A percentile compares a stretch with the other conserved stretches of the same genome.
Conservation (phyloP, 2,113 vertebrate genomes). For the Erythrocebus patas region DNA sequence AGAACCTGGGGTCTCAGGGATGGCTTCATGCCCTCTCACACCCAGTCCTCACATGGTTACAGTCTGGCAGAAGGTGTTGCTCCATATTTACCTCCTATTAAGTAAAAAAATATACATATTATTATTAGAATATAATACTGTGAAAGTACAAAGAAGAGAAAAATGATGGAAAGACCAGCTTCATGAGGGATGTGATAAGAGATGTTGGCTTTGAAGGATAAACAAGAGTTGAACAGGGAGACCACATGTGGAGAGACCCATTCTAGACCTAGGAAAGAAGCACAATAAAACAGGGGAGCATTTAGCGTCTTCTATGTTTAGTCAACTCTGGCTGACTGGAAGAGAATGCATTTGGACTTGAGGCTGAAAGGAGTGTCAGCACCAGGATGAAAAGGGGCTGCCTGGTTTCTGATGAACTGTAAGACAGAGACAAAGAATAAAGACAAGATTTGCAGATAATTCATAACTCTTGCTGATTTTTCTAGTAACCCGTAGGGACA, state of each 20-base stretch:
- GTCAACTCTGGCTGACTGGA: not conserved
- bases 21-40: rapidly evolving
- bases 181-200: not conserved
- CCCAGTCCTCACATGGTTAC: too few relatives aligned
- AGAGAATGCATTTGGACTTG: too few relatives aligned
- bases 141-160: not conserved
- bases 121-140: too few relatives aligned
- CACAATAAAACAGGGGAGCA: not conserved
- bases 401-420: not conserved
- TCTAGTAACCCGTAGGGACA: not conserved
- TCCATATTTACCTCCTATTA: too few relatives aligned
- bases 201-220: not conserved
- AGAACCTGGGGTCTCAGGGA: too few relatives aligned
- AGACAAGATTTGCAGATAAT: not conserved
- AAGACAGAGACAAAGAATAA: not conserved
- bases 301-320: rapidly evolving
- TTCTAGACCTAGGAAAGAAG: too few relatives aligned
- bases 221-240: not conserved
- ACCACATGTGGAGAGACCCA: not conserved
- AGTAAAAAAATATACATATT: too few relatives aligned
- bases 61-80: too few relatives aligned
- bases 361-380: not conserved
- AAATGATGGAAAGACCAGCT: not conserved
- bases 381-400: not conserved
- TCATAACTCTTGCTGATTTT: not conserved